Conservation (phyloP, 2,113 vertebrate genomes). For the Trematomus loennbergii region DNA sequence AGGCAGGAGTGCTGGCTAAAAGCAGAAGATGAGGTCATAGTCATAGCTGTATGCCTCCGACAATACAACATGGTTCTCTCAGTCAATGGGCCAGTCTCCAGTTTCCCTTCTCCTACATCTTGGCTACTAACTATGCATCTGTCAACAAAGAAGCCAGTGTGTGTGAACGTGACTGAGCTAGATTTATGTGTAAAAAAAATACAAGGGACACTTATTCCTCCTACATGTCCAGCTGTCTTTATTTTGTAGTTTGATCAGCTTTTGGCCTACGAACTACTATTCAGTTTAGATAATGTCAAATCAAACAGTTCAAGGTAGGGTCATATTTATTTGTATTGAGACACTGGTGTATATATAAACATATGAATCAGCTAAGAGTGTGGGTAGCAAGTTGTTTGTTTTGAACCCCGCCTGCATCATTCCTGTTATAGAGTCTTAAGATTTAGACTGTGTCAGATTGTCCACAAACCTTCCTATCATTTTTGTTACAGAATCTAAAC, state of each 20-base stretch:
- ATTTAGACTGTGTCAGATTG: conserved; percentile 26
- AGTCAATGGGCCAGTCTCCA: conserved; percentile 18
- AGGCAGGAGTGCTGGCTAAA: conserved; percentile 53
- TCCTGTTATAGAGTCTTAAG: conserved; percentile 21
- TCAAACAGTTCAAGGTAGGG: too few species aligned
- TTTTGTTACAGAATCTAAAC: background rate
- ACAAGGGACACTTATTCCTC: conserved; percentile 15
- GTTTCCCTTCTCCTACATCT: conserved; percentile 33
- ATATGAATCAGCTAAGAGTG: conserved; percentile 31
- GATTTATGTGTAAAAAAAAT: conserved; percentile 5
- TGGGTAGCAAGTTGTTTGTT: conserved; percentile 37
- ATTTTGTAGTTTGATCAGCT: conserved; percentile 4
- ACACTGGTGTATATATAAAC: conserved; percentile 25
- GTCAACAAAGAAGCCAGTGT: conserved; percentile 48
- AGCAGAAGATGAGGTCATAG: conserved; percentile 70
- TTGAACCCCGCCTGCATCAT: background rate
- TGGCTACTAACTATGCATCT: conserved; percentile 25
- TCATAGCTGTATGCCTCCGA: conserved; percentile 33
- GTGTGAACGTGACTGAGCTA: conserved; percentile 1
- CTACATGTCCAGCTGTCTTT: conserved; percentile 9
- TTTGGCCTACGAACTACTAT: background rate
- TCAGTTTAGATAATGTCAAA: background rate
- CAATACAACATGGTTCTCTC: conserved; percentile 41
- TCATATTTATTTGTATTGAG: conserved; percentile 19
- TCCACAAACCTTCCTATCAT: conserved; percentile 14